phyloP scores from a whole-genome alignment of 2,113 vertebrate species.

The Oncorhynchus masou region DNA sequence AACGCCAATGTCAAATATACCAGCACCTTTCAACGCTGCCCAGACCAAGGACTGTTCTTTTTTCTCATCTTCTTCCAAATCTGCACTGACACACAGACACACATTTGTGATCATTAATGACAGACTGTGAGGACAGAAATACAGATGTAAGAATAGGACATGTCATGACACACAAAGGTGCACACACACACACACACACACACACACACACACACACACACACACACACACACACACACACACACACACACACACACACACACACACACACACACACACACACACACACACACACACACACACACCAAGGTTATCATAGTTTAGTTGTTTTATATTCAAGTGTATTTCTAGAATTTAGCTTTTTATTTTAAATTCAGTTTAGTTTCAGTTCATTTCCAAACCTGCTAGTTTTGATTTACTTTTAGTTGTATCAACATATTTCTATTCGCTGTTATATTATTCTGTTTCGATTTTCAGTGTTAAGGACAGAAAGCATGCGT shows the following conservation, averaged over 20 bases:
- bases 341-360: no score
- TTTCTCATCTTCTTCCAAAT: constrained; percentile 52
- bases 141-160: background rate
- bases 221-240: background rate
- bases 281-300: background rate
- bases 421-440: no score
- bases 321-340: no score
- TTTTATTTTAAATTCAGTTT: no score
- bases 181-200: background rate
- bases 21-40: constrained; percentile 74
- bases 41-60: constrained; percentile 61
- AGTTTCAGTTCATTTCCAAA: no score
- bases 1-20: constrained; percentile 78
- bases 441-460: no score
- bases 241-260: no score
- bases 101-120: background rate
- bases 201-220: background rate
- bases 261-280: background rate
- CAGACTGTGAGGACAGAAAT: background rate
- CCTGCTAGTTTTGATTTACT: no score
- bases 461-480: no score
- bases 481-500: no score
- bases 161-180: background rate
- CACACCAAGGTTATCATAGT: no score
- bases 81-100: background rate